These are phyloP conservation scores for Chironomus tentans DNA, from an alignment of 2,888 invertebrate species.

Conservation along the genomic window DNA sequence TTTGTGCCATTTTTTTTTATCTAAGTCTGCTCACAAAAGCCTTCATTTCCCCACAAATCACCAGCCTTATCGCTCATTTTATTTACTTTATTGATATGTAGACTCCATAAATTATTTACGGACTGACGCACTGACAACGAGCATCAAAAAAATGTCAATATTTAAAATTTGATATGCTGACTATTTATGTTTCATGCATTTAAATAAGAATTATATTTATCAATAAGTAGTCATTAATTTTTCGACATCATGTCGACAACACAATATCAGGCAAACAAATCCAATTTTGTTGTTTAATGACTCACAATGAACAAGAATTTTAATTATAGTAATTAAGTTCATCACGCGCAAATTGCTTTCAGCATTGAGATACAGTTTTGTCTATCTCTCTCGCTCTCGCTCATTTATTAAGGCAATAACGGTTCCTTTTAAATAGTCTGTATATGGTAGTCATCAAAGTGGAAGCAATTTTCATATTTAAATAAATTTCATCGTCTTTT, in stretches of 20 bases:
- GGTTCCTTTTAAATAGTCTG: background rate
- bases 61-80: background rate
- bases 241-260: background rate
- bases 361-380: background rate
- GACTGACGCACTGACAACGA: no score
- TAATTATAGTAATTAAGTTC: slow-evolving; percentile 4
- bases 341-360: background rate
- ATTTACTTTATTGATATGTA: no score
- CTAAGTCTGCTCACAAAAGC: no score
- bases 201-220: background rate
- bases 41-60: no score
- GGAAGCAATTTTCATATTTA: background rate
- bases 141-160: no score
- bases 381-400: no score
- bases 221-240: slow-evolving; percentile 8
- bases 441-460: background rate
- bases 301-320: slow-evolving; percentile 1
- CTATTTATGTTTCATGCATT: no score
- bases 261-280: background rate
- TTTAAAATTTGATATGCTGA: no score
- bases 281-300: slow-evolving; percentile 3
- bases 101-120: no score
- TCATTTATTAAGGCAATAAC: background rate
- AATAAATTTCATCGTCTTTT: no score
- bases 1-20: no score